A percentile compares a stretch with the other conserved stretches of the same genome.
These are phyloP conservation scores for Sebastes ruberrimus DNA, from an alignment of 2,797 vertebrate species.

Conservation along the genomic window DNA sequence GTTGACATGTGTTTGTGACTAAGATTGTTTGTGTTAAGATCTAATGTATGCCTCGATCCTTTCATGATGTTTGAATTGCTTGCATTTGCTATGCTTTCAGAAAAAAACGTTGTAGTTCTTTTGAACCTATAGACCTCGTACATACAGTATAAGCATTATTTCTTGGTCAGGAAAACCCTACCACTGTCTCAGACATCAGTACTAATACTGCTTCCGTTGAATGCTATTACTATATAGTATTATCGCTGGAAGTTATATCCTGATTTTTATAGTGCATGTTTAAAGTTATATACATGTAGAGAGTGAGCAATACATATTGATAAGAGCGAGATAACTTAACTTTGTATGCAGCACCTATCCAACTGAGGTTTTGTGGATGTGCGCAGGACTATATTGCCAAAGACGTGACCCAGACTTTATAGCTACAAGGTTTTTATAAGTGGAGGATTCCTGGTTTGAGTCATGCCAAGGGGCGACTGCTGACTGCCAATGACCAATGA, in stretches of 20 bases:
- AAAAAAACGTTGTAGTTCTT: neutral
- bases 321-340: neutral
- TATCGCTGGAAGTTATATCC: neutral
- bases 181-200: neutral
- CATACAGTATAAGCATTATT: neutral
- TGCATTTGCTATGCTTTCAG: neutral
- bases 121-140: no score
- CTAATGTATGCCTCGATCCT: neutral
- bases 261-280: neutral
- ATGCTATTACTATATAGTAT: neutral
- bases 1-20: neutral
- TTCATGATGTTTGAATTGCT: neutral
- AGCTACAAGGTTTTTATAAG: neutral
- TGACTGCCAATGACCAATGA: conserved; percentile 8
- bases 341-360: neutral
- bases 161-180: neutral
- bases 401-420: neutral
- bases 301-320: neutral
- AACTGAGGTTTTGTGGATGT: neutral
- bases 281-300: neutral
- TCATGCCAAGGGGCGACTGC: neutral
- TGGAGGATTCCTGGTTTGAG: conserved; percentile 1
- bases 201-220: neutral
- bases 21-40: no score
- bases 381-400: neutral